Evolutionary conservation across 2,888 invertebrate genomes (phyloP), one percentile per base, ranked within the genome.

Genomic region (Hoplodrina ambigua): DNA sequence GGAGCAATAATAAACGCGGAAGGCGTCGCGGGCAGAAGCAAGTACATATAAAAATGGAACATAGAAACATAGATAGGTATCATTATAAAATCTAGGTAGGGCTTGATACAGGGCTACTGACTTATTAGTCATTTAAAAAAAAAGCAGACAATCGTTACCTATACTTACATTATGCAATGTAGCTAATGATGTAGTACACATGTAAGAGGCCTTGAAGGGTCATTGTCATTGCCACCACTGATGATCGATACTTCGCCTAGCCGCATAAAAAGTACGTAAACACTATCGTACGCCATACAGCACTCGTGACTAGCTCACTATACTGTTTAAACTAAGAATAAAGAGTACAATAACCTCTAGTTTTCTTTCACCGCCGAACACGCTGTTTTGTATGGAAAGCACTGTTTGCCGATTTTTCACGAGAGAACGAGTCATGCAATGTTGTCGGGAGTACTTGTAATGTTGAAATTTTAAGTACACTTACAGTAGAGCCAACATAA

Each of bases 171-270:
- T 64, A 75, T 72, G 72, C 55, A 76, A 69, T 72, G 74, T 75
- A 72, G 64, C 15, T 44, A 44, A 15, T 44, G 13, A 74, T 78
- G 62, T 75, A 84, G 74, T 81, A 72, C 61, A 58, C 77, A 70
- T 75, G 60, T 57, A 46, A 56, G 49, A 74, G 85, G 81, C 93
- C 93, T 93, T 93, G 93, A 91, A 75, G 82, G 92, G 91, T 93
- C 93, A 92, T 92, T 93, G 92, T 93, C 93, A 92, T 92, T 93
- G 90, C 86, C 92, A 86, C 88, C 82, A 69, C 67, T 78, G 75
- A 85, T 86, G 87, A 93, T 93, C 94, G 93, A 94, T 94, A 92
- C 82, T 86, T 90, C 79, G 82, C 86, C 90, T 91, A 92, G 87
- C 80, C 88, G 78, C 77, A 86, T 78, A 85, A 86, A 87, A 86